phyloP scores from a whole-genome alignment of 1,140 invertebrate genomes.

The Bombyx mandarina region DNA sequence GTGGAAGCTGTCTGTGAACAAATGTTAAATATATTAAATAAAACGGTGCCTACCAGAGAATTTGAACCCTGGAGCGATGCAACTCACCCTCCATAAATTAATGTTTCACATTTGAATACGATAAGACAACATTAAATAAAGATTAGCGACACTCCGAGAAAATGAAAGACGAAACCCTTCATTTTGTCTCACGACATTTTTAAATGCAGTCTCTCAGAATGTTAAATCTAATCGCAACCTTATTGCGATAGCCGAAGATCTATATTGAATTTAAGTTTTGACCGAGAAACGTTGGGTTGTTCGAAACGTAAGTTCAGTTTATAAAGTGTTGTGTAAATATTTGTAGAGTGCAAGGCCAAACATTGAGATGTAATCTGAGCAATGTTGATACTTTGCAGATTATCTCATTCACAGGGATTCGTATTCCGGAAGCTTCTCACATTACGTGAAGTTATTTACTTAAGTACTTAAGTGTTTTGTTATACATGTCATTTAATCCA shows the following conservation, averaged over 20 bases:
- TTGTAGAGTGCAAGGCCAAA: slow-evolving; percentile 37
- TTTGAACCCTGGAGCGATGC: too few species aligned
- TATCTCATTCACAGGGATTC: slow-evolving; percentile 36
- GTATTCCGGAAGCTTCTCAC: slow-evolving; percentile 20
- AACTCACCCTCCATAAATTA: too few species aligned
- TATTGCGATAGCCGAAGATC: neutral
- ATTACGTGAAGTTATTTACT: neutral
- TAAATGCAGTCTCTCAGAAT: too few species aligned
- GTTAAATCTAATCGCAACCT: too few species aligned
- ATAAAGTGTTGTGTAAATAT: slow-evolving; percentile 41
- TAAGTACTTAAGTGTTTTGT: too few species aligned
- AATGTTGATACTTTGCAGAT: slow-evolving; percentile 28
- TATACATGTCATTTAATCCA: too few species aligned
- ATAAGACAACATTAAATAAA: slow-evolving; percentile 17
- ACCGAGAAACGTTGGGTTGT: too few species aligned
- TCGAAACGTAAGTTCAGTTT: slow-evolving; percentile 28
- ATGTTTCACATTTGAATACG: neutral
- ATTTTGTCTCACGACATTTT: too few species aligned
- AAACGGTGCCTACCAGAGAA: too few species aligned
- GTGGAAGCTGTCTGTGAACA: too few species aligned
- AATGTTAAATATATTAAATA: too few species aligned
- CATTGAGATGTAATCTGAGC: slow-evolving; percentile 35
- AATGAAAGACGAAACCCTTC: slow-evolving; percentile 26
- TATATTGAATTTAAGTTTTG: neutral
- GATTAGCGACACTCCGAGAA: slow-evolving; percentile 37